phyloP scores from a whole-genome alignment of 2,113 vertebrate genomes.

The human region DNA sequence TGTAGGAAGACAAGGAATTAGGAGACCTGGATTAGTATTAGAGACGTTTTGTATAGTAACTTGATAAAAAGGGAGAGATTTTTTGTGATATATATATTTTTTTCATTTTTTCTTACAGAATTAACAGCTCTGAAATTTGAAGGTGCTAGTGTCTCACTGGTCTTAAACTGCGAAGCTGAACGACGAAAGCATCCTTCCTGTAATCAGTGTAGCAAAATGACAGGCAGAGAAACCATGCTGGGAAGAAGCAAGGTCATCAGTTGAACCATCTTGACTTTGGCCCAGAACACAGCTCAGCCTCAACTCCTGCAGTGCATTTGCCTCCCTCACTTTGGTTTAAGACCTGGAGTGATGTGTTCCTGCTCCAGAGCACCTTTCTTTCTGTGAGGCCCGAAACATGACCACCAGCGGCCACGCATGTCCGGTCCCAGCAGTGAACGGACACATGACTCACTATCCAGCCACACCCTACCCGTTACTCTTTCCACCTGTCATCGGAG shows the following conservation, averaged over 20 bases:
- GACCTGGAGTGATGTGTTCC: conserved; percentile 77
- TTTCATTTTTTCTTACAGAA: conserved; percentile 47
- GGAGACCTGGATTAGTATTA: background rate
- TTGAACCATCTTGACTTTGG: conserved; percentile 55
- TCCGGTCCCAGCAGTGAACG: conserved; percentile 88
- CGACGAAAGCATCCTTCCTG: background rate
- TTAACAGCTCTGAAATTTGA: conserved; percentile 2
- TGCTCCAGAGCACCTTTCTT: background rate
- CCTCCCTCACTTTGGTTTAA: background rate
- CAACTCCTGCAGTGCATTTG: conserved; percentile 10
- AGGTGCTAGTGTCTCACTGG: background rate
- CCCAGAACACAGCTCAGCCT: background rate
- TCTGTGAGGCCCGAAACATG: conserved; percentile 88
- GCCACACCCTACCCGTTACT: conserved; percentile 92
- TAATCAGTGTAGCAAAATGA: conserved; percentile 45
- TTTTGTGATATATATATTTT: background rate
- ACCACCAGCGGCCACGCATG: conserved; percentile 90
- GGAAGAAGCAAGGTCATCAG: conserved; percentile 49
- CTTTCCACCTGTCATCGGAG: conserved; percentile 93
- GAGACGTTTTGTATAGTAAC: background rate
- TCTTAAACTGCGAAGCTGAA: background rate
- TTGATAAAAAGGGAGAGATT: background rate
- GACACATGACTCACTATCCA: conserved; percentile 94
- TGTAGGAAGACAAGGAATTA: background rate
- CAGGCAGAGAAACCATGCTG: conserved; percentile 30